Evolutionary conservation across 2,113 vertebrate species (phyloP).

Genomic region (Bubo blakistoni): DNA sequence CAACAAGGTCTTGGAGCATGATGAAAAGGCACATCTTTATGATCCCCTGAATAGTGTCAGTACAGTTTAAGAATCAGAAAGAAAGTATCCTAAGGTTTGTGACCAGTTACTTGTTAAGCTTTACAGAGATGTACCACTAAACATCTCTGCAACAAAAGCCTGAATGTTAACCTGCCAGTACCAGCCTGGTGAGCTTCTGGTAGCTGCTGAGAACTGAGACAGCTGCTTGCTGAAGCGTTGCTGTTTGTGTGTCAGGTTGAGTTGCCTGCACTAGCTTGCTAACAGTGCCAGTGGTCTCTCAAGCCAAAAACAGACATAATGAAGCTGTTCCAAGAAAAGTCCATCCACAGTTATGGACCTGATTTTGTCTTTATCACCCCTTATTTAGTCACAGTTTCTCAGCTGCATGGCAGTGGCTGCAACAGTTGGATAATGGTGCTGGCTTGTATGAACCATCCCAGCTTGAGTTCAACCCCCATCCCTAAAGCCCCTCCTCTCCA

Average conservation of each 20-base stretch:
- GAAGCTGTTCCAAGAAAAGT: neutral
- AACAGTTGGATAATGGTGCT: neutral
- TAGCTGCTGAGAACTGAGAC: neutral
- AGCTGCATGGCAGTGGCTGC: neutral
- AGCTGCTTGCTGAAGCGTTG: neutral
- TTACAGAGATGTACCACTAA: rapidly evolving
- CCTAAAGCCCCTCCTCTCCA: rapidly evolving
- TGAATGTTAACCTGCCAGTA: neutral
- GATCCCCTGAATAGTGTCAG: neutral
- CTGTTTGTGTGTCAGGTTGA: neutral
- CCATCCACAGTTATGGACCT: neutral
- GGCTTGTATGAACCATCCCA: neutral
- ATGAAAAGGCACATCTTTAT: neutral
- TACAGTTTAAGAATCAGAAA: neutral
- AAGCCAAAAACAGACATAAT: neutral
- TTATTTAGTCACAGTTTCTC: neutral
- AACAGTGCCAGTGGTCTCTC: neutral
- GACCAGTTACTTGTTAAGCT: neutral
- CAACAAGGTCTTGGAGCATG: neutral
- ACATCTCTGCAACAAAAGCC: neutral
- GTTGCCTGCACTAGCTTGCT: neutral
- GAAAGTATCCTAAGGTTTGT: neutral
- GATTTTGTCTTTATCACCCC: neutral
- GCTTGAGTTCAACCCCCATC: neutral
- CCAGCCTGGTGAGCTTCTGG: neutral